Base-by-base conservation (phyloP, 2,113 vertebrate genomes). In the Dendropsophus ebraccatus region DNA sequence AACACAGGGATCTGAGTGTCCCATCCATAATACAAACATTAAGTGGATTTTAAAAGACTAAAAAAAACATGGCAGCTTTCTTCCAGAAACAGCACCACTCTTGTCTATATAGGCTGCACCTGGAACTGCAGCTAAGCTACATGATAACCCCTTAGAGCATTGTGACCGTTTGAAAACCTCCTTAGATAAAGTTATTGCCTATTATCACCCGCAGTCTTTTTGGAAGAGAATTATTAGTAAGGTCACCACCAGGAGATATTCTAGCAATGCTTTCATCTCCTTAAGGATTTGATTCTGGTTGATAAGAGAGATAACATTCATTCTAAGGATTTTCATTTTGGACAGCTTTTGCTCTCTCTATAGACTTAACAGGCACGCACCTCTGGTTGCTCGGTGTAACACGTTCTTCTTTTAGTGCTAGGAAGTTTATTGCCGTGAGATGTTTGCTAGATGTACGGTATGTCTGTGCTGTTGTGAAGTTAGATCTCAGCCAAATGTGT, bases 201-300 rank as follows among this genome's bases (percentile, higher is more conserved):
- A 21, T 37, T 70, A 23, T 37, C 23, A 9, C 12, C 19, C 35
- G 10, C 0, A 28, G n/a, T 25, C 58, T 70, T 32, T 70, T 41
- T 70, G 8, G 7, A 10, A 41, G 41, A 21, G 7, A 28, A 11
- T 32, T 5, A 37, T 70, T 35, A 69, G 30, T 35, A 19, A 35
- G 16, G 30, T 37, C 19, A 23, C 32, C 21, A 70, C 13, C 17
- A 12, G 11, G 7, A 70, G 67, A 70, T 41, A 70, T 70, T 70
- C 67, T 41, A 70, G 67, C 17, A 70, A 70, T 70, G 67, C 67
- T 70, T 70, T 70, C 67, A 70, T 70, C 67, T 70, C 19, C 67
- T 70, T 41, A 37, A 70, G 35, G 67, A 41, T 70, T 70, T 70
- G 67, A 70, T 70, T 70, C 67, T 41, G 67, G 67, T 41, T n/a